Conservation (phyloP, 2,113 vertebrate genomes). For the Antechinus flavipes region DNA sequence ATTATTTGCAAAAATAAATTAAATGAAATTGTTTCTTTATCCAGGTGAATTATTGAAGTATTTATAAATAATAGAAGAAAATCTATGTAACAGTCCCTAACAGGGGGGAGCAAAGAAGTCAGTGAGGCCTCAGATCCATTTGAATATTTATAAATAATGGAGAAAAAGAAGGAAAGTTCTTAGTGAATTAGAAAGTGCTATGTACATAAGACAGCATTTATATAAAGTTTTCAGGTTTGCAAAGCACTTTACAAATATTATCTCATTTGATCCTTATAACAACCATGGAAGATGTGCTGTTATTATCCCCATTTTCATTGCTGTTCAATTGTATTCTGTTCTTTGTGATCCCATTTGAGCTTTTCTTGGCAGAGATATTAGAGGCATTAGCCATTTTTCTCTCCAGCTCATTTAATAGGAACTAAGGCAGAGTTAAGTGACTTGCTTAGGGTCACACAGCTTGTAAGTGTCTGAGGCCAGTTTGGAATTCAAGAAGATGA, state of each 20-base stretch:
- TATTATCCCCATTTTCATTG: background rate
- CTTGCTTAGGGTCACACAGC: background rate
- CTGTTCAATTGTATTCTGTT: background rate
- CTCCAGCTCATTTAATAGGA: background rate
- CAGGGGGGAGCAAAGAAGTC: background rate
- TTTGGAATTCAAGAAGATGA: background rate
- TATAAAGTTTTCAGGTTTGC: background rate
- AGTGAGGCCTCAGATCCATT: background rate
- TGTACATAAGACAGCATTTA: background rate
- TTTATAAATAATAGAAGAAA: conserved; percentile 41
- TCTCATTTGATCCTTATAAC: background rate
- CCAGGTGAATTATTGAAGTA: conserved; percentile 4
- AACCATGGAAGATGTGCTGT: background rate
- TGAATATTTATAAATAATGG: background rate
- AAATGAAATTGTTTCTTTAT: conserved; percentile 18
- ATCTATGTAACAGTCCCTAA: background rate
- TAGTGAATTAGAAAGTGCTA: background rate
- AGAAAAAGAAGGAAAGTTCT: background rate
- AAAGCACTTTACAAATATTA: background rate
- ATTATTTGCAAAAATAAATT: conserved; percentile 40
- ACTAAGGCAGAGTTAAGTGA: background rate
- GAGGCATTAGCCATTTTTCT: background rate
- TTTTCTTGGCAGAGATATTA: background rate
- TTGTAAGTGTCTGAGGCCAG: background rate
- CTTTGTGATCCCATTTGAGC: background rate